Percentiles rank a stretch among this genome's conserved stretches.
phyloP scores from a whole-genome alignment of 2,888 invertebrate genomes.

The Mayetiola destructor region DNA sequence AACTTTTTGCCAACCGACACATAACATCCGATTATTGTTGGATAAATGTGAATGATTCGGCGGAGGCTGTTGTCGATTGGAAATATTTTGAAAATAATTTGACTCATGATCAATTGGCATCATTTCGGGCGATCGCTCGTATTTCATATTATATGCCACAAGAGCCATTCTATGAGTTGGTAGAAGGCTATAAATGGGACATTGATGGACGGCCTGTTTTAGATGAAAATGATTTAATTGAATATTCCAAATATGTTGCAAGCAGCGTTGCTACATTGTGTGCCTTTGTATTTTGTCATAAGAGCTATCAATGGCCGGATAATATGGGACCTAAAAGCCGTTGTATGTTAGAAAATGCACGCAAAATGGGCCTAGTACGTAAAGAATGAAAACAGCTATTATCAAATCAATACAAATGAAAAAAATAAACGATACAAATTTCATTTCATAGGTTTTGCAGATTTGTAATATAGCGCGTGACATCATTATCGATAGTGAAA shows the following conservation, averaged over 20 bases:
- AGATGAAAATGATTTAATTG: conserved; percentile 8
- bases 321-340: conserved; percentile 4
- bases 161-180: conserved; percentile 14
- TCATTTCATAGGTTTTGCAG: background rate
- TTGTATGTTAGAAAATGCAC: conserved; percentile 2
- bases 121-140: conserved; percentile 10
- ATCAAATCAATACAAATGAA: background rate
- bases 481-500: conserved; percentile 10
- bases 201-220: background rate
- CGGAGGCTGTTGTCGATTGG: conserved; percentile 5
- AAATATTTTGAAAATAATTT: background rate
- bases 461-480: conserved; percentile 13
- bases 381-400: too few relatives aligned
- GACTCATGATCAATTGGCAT: background rate
- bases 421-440: background rate
- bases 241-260: conserved; percentile 13
- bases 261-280: conserved; percentile 13
- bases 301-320: conserved; percentile 12
- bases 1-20: background rate
- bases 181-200: conserved; percentile 12
- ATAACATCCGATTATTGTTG: background rate
- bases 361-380: conserved; percentile 13
- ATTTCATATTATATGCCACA: conserved; percentile 12
- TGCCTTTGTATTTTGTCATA: conserved; percentile 13
- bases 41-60: background rate